Evolutionary conservation across 2,113 vertebrate species (phyloP), one percentile per base, ranked within the genome.

Genomic region (Odocoileus hemionus): DNA sequence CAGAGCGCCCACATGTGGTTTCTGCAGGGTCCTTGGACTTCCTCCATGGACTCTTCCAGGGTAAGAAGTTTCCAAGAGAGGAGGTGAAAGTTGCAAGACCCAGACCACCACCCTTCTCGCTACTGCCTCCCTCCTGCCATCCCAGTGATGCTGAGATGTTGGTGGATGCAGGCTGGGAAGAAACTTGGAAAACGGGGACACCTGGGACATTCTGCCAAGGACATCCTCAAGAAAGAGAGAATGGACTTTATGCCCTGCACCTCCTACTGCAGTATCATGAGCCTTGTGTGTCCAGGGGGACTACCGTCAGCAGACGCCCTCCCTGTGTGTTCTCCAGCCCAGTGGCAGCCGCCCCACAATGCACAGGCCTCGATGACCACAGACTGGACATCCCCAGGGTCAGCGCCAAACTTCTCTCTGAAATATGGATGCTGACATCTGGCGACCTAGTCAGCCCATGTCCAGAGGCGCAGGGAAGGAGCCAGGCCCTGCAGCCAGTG

Each of bases 341-440:
- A 43, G 54, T 0, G 0, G 1, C 12, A 28, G 3, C 52, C 1
- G 1, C 25, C 43, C 33, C 3, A 5, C 0, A 6, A 43, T 43
- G 74, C 47, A 21, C 10, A 30, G 52, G 45, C n/a, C 54, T 14
- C 3, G 3, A 12, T 21, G 58, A 55, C 28, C 2, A 0, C 43
- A 15, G 16, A 10, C 45, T 64, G 1, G 3, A 45, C 23, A 30
- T 33, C 67, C 21, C 39, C n/a, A 4, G n/a, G 0, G 0, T 58
- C 28, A n/a, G 78, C 28, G 33, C 19, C 55, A 4, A 17, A 7
- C 57, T 12, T 30, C 30, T 47, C 36, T 36, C n/a, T 14, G 36
- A 26, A 23, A 6, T 3, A 10, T 2, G 10, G 4, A 28, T 15
- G 26, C 25, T 23, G 45, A 21, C 47, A 14, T n/a, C 47, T 78